Conservation (phyloP, 2,113 vertebrate species). For the Genyomyrus donnyi region DNA sequence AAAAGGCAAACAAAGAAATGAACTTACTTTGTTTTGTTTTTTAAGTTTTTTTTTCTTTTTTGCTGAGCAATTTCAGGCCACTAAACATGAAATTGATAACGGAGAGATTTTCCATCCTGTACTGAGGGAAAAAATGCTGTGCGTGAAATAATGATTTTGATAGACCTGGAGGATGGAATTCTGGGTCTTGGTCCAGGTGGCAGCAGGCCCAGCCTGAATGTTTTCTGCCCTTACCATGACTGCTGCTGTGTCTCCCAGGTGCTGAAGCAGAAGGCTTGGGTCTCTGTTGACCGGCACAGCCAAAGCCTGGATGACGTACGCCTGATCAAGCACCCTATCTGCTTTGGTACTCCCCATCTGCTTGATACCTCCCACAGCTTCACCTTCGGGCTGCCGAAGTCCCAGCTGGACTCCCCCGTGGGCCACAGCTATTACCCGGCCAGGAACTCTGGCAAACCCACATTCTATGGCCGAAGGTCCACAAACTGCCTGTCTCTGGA, state of each 20-base stretch:
- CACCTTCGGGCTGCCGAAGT: slow-evolving; percentile 62
- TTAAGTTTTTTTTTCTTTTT: background rate
- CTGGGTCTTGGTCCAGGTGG: background rate
- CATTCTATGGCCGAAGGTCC: slow-evolving; percentile 65
- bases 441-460: slow-evolving; percentile 60
- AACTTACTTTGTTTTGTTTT: background rate
- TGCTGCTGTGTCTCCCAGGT: slow-evolving; percentile 40
- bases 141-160: background rate
- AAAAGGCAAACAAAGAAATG: background rate
- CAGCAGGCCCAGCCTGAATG: background rate
- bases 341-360: slow-evolving; percentile 44
- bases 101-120: background rate
- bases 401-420: slow-evolving; percentile 34
- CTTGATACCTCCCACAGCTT: slow-evolving; percentile 64
- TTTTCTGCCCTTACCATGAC: background rate
- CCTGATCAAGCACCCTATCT: slow-evolving; percentile 42
- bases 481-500: slow-evolving; percentile 69
- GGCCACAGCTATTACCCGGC: slow-evolving; percentile 53
- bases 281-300: slow-evolving; percentile 55
- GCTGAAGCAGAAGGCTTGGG: slow-evolving; percentile 35
- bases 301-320: slow-evolving; percentile 66
- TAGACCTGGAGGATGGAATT: background rate
- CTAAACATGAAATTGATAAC: background rate
- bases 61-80: background rate
- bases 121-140: background rate